Percentiles rank a stretch among this genome's conserved stretches.
phyloP scores from a whole-genome alignment of 2,888 invertebrate genomes.

The Invenusta paracnida region DNA sequence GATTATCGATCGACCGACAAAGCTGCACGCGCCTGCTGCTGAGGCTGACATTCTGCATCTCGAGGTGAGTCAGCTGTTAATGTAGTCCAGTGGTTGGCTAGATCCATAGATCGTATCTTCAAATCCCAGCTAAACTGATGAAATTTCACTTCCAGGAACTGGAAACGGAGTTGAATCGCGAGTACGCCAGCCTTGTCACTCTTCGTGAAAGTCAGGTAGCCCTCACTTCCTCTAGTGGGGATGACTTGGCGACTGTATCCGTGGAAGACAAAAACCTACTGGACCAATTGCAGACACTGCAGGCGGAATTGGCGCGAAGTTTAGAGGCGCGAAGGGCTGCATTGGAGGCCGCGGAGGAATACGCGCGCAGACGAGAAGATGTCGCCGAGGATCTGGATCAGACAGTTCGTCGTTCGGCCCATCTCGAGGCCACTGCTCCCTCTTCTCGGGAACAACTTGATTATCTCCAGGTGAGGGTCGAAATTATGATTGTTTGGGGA shows the following conservation, averaged over 20 bases:
- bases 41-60: slow-evolving; percentile 5
- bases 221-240: neutral
- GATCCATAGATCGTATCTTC: too few species aligned
- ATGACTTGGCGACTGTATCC: too few species aligned
- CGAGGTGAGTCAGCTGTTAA: too few species aligned
- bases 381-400: neutral
- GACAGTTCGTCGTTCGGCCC: neutral
- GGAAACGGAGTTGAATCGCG: neutral
- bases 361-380: neutral
- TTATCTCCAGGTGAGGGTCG: neutral
- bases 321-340: neutral
- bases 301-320: neutral
- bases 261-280: too few species aligned
- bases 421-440: neutral
- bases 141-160: neutral
- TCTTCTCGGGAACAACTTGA: neutral
- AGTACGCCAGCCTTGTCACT: neutral
- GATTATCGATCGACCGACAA: neutral
- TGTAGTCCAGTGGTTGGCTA: too few species aligned
- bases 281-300: neutral
- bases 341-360: neutral
- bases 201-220: neutral
- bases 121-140: too few species aligned
- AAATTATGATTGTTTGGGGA: too few species aligned
- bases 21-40: neutral